Evolutionary conservation across 2,113 vertebrate species (phyloP).

Genomic region (Syrrhaptes paradoxus): DNA sequence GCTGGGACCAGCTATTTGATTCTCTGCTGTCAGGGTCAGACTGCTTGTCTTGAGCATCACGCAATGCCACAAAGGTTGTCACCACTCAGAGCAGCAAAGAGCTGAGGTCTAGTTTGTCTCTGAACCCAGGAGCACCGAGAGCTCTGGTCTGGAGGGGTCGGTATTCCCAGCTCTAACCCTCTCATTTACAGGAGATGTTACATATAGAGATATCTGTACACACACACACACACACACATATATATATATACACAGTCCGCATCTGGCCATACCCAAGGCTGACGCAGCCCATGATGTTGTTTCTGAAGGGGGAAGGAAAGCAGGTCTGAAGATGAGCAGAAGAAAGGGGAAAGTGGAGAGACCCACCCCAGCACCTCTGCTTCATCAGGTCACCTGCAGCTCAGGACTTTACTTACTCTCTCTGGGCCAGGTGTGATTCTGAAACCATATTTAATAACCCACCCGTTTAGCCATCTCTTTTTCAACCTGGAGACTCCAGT

Average conservation of each 20-base stretch:
- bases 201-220: no score
- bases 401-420: background rate
- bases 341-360: fast-evolving
- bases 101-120: background rate
- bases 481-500: background rate
- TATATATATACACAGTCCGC: no score
- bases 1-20: background rate
- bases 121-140: background rate
- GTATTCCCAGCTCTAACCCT: background rate
- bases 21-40: background rate
- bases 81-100: background rate
- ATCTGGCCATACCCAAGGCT: background rate
- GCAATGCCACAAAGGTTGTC: fast-evolving
- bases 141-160: background rate
- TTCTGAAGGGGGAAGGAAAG: background rate
- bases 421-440: fast-evolving
- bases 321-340: background rate
- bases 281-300: background rate
- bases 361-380: background rate
- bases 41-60: background rate
- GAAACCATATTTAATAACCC: background rate
- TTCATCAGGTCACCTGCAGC: background rate
- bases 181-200: background rate
- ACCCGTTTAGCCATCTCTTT: background rate
- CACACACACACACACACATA: no score